Evolutionary conservation across 2,113 vertebrate genomes (phyloP).

Genomic region (Larimichthys polyactis): DNA sequence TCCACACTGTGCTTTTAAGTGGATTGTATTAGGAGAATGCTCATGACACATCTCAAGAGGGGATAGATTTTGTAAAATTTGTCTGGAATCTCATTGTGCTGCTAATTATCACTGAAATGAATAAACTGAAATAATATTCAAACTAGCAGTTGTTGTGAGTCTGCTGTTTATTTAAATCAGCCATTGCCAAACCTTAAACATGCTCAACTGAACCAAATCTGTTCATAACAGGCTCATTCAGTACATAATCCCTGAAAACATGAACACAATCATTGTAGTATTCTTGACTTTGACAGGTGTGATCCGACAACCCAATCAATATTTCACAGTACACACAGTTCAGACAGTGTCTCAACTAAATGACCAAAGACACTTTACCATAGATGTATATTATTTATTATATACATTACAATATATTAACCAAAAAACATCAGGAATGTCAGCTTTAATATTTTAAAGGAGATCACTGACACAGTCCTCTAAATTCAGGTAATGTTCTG

Average conservation of each 20-base stretch:
- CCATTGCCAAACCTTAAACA: not conserved
- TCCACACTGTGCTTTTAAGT: too few species aligned
- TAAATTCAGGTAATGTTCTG: not conserved
- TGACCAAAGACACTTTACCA: not conserved
- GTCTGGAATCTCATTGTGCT: too few species aligned
- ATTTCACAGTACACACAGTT: not conserved
- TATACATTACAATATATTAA: not conserved
- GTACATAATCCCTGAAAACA: not conserved
- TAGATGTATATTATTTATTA: too few species aligned
- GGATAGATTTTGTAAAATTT: too few species aligned
- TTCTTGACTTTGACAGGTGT: not conserved
- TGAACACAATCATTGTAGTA: not conserved
- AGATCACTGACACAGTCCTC: not conserved
- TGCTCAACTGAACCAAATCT: not conserved
- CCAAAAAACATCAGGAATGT: not conserved
- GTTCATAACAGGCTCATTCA: not conserved
- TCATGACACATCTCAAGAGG: too few species aligned
- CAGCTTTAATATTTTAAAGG: not conserved
- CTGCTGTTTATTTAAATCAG: not conserved
- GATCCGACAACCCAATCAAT: not conserved
- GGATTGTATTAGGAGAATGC: too few species aligned
- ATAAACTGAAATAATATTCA: not conserved
- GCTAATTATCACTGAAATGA: too few species aligned
- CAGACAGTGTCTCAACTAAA: not conserved
- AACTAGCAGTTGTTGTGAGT: not conserved